Percentiles rank a stretch among this genome's conserved stretches.
These are phyloP conservation scores for Donacobius atricapilla DNA, from an alignment of 2,113 vertebrate species.

Conservation along the genomic window DNA sequence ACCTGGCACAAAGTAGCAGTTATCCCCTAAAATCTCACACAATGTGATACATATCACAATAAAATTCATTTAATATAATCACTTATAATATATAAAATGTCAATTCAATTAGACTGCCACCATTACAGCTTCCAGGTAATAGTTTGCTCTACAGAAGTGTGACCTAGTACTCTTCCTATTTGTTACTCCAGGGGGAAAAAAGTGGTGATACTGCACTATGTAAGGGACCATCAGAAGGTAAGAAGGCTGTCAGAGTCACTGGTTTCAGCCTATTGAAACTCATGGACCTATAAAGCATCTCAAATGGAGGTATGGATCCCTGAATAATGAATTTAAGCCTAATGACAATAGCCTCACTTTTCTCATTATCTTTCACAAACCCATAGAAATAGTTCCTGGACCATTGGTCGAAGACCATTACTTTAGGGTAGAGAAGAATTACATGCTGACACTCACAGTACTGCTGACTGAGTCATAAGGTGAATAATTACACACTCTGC, in stretches of 20 bases:
- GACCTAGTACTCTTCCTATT: background rate
- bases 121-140: background rate
- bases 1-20: background rate
- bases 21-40: background rate
- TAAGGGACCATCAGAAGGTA: background rate
- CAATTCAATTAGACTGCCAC: background rate
- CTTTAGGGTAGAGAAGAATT: background rate
- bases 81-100: background rate
- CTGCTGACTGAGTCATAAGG: background rate
- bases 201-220: background rate
- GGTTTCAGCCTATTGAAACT: background rate
- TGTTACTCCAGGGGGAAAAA: background rate
- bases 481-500: background rate
- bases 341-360: slow-evolving; percentile 23
- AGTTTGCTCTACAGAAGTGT: background rate
- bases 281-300: background rate
- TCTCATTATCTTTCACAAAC: slow-evolving; percentile 21
- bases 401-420: slow-evolving; percentile 24
- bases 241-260: background rate
- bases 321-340: slow-evolving; percentile 23
- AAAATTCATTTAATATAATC: background rate
- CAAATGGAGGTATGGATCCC: background rate
- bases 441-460: background rate
- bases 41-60: background rate
- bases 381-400: background rate